Conservation (phyloP, 1,140 invertebrate genomes). For the Drosophila ercepeae region DNA sequence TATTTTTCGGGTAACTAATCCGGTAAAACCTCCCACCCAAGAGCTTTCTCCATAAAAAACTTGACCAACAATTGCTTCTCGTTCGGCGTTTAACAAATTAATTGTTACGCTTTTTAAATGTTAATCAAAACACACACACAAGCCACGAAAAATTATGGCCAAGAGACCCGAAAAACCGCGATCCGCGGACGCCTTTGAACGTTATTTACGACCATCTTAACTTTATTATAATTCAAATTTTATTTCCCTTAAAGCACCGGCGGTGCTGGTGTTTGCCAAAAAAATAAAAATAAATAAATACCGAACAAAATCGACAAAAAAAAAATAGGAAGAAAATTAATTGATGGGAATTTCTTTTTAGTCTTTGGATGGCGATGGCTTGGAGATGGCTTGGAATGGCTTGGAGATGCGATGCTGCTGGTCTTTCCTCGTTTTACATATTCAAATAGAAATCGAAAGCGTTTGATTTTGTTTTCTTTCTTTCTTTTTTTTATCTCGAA, state of each 20-base stretch:
- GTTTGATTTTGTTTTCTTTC: slow-evolving; percentile 56
- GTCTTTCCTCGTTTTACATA: slow-evolving; percentile 71
- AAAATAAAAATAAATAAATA: slow-evolving; percentile 6
- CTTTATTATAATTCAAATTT: slow-evolving; percentile 80
- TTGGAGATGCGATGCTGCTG: slow-evolving; percentile 44
- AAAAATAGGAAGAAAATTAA: slow-evolving; percentile 53
- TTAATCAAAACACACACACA: slow-evolving; percentile 77
- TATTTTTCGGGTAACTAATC: slow-evolving; percentile 8
- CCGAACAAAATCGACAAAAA: slow-evolving; percentile 28
- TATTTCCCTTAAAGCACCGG: slow-evolving; percentile 53
- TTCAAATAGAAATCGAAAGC: slow-evolving; percentile 81
- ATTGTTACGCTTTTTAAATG: slow-evolving; percentile 79
- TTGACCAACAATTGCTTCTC: not conserved
- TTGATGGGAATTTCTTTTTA: slow-evolving; percentile 79
- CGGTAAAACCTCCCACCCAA: not conserved
- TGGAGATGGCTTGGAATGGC: slow-evolving; percentile 9
- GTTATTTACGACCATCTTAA: slow-evolving; percentile 77
- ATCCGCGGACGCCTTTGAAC: slow-evolving; percentile 69
- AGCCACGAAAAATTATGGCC: slow-evolving; percentile 42
- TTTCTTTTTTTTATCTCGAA: slow-evolving; percentile 1
- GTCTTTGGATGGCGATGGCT: slow-evolving; percentile 3
- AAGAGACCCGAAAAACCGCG: slow-evolving; percentile 6
- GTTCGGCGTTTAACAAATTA: slow-evolving; percentile 64
- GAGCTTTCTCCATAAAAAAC: not conserved
- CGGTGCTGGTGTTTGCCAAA: slow-evolving; percentile 32